Evolutionary conservation across 2,797 vertebrate genomes (phyloP), one percentile per base, ranked within the genome.

Genomic region (Cottoperca gobio): DNA sequence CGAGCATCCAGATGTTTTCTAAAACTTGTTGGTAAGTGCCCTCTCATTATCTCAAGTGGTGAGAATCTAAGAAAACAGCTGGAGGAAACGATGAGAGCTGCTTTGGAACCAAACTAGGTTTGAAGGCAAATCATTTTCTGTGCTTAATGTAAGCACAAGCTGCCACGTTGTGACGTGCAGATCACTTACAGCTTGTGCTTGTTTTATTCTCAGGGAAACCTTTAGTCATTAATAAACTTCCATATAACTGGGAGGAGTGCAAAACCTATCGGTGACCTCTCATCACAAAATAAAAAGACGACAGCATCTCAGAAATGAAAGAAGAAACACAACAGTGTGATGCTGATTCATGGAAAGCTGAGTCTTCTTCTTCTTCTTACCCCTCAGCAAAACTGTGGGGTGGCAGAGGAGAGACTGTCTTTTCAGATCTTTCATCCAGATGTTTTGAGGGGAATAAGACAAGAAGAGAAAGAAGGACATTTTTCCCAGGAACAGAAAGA

Each of bases 31-130:
- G 26, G 50, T 66, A 76, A 76, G 62, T 60, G 75, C 69, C 75
- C 73, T 79, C 61, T 76, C 48, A 81, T 81, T 81, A 73, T 86
- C 72, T 81, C 23, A 12, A 81, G 76, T 71, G 77, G 77, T 79
- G 74, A 76, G 64, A 80, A 83, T 59, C 59, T 43, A 67, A 86
- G 40, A 35, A 64, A 73, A 53, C 84, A 81, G 75, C 75, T 77
- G 73, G 43, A 66, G 54, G 26, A 74, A 52, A 50, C 33, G 45
- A 69, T 50, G 55, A 60, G 70, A 70, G 52, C 74, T 46, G 67
- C 67, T 82, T 46, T 81, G 35, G 52, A 77, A 63, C 45, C 73
- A 70, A 83, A 78, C 24, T 39, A 64, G n/a, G 43, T 70, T 70
- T 26, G 19, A 62, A n/a, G 49, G 40, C 48, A 55, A 62, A 48